Conservation (phyloP, 2,888 invertebrate species). For the Eueremaeus valkanovi region DNA sequence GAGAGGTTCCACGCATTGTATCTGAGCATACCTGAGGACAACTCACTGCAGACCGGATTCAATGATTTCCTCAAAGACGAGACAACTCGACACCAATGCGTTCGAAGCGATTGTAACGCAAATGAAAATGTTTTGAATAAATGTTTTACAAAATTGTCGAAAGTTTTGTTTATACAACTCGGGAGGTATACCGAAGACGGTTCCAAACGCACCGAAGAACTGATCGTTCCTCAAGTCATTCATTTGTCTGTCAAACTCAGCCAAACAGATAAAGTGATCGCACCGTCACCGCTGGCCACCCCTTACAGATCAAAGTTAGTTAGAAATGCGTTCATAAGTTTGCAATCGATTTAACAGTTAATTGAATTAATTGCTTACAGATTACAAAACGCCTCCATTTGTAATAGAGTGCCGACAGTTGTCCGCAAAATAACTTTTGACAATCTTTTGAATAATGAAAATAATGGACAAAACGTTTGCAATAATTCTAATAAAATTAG, state of each 20-base stretch:
- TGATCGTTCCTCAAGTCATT: slow-evolving; percentile 11
- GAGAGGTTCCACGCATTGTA: slow-evolving; percentile 13
- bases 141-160: slow-evolving; percentile 31
- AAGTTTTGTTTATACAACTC: slow-evolving; percentile 36
- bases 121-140: slow-evolving; percentile 18
- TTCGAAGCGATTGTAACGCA: background rate
- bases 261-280: background rate
- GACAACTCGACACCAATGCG: background rate
- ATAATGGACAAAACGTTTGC: too few species aligned
- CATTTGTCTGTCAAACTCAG: background rate
- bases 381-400: background rate
- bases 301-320: slow-evolving; percentile 37
- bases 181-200: slow-evolving; percentile 19
- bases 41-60: slow-evolving; percentile 33
- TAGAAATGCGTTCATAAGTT: too few species aligned
- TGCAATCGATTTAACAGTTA: too few species aligned
- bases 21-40: slow-evolving; percentile 9
- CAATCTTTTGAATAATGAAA: too few species aligned
- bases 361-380: background rate
- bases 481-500: too few species aligned
- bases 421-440: background rate
- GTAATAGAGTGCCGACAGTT: background rate
- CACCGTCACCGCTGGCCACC: slow-evolving; percentile 18
- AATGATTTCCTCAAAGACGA: slow-evolving; percentile 31
- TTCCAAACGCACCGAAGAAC: slow-evolving; percentile 19